phyloP scores from a whole-genome alignment of 2,797 vertebrate genomes.

The Thamnophis elegans region DNA sequence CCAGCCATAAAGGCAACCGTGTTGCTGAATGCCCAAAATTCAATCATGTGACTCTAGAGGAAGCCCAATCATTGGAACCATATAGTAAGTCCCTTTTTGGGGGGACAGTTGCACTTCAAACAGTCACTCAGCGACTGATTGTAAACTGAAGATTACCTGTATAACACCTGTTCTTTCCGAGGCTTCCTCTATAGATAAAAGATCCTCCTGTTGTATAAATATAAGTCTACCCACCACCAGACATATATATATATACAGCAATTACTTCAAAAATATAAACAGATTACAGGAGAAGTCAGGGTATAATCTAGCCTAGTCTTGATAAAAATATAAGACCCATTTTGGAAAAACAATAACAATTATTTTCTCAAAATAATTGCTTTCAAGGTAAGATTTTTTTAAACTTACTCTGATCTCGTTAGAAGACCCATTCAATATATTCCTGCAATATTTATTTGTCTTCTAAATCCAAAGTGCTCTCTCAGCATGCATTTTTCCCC shows the following conservation, averaged over 20 bases:
- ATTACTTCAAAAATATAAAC: not conserved
- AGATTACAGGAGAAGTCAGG: not conserved
- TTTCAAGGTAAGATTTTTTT: not conserved
- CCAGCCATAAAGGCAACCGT: not conserved
- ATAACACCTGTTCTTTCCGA: not conserved
- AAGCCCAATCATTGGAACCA: not conserved
- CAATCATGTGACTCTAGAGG: not conserved
- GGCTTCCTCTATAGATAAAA: not conserved
- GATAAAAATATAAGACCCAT: not conserved
- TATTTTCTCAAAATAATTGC: not conserved
- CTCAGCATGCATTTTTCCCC: not conserved
- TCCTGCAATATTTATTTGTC: not conserved
- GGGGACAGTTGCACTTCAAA: not conserved
- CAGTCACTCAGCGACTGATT: not conserved
- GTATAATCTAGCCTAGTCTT: not conserved
- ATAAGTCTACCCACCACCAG: not conserved
- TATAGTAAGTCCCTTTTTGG: not conserved
- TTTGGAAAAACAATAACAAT: not conserved
- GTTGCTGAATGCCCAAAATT: not conserved
- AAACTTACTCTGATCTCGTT: conserved; percentile 23
- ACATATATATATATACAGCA: not conserved
- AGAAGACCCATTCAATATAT: not conserved
- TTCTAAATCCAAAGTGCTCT: not conserved
- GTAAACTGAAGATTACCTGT: not conserved
- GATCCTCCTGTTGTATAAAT: not conserved